These are phyloP conservation scores for Leiothrix lutea DNA, from an alignment of 2,113 vertebrate genomes.

Conservation along the genomic window DNA sequence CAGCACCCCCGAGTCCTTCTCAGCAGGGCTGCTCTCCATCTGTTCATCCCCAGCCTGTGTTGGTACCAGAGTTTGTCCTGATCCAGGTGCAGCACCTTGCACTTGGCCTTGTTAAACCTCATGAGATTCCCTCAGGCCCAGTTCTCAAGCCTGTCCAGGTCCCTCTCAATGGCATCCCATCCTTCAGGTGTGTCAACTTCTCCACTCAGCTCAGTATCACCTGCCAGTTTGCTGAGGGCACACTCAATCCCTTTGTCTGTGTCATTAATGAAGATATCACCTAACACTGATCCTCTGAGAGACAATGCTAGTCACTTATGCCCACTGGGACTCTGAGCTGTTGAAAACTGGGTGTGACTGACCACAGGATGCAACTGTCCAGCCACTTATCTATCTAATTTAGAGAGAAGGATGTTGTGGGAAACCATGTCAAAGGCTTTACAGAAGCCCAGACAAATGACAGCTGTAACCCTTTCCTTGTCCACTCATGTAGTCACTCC, in stretches of 20 bases:
- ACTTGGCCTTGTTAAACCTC: not conserved
- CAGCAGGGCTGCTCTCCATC: not conserved
- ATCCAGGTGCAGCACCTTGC: not conserved
- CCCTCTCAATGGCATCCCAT: not conserved
- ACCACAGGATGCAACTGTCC: not conserved
- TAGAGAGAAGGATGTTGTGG: not conserved
- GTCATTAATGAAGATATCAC: not conserved
- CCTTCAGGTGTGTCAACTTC: not conserved
- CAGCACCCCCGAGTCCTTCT: not conserved
- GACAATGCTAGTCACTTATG: not conserved
- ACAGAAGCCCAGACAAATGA: not conserved
- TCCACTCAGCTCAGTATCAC: not conserved
- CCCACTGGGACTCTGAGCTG: not conserved
- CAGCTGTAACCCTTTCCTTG: not conserved
- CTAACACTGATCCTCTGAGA: not conserved
- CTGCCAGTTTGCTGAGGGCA: not conserved
- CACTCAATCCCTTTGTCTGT: fast-evolving
- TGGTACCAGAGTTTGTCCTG: not conserved
- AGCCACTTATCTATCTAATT: not conserved
- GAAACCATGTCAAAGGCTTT: not conserved
- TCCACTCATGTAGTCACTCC: not conserved
- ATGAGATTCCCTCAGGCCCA: not conserved
- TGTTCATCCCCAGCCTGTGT: not conserved
- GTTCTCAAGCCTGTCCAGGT: not conserved
- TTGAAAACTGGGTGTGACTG: not conserved